Conservation (phyloP, 2,797 vertebrate species). For the Rhyacichthys aspro region DNA sequence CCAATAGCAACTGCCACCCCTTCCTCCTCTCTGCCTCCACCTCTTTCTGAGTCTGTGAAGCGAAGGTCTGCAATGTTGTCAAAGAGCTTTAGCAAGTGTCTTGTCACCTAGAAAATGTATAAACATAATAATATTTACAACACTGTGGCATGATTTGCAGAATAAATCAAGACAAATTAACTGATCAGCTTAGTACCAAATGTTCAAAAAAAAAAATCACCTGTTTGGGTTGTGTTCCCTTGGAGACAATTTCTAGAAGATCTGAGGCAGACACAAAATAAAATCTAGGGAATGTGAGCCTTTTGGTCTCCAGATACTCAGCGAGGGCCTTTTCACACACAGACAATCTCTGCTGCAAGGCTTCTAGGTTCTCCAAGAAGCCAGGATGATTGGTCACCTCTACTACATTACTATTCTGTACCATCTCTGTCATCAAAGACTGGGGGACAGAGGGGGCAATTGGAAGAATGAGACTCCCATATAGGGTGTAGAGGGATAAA, state of each 20-base stretch:
- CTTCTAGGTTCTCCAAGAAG: slow-evolving; percentile 79
- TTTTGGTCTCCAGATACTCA: slow-evolving; percentile 81
- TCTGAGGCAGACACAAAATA: slow-evolving; percentile 82
- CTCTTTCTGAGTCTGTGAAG: slow-evolving; percentile 70
- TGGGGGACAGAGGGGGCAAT: slow-evolving; percentile 30
- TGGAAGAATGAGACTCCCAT: not conserved
- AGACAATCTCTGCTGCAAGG: slow-evolving; percentile 80
- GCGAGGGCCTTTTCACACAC: slow-evolving; percentile 82
- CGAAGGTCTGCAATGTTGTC: slow-evolving; percentile 82
- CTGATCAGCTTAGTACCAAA: too few species aligned
- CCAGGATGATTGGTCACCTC: slow-evolving; percentile 80
- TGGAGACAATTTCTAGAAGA: slow-evolving; percentile 84
- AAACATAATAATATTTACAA: not conserved
- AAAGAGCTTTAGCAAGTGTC: slow-evolving; percentile 83
- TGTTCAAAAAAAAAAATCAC: slow-evolving; percentile 39
- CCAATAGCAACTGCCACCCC: slow-evolving; percentile 63
- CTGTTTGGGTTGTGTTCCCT: slow-evolving; percentile 81
- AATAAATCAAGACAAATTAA: not conserved
- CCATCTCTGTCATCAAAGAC: slow-evolving; percentile 74
- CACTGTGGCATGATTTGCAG: not conserved
- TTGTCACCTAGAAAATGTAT: slow-evolving; percentile 74
- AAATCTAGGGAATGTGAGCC: slow-evolving; percentile 79
- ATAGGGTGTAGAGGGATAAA: not conserved
- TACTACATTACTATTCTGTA: slow-evolving; percentile 79
- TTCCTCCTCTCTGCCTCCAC: slow-evolving; percentile 42